Conservation (phyloP, 2,888 invertebrate genomes). For the Criorhina ranunculi region DNA sequence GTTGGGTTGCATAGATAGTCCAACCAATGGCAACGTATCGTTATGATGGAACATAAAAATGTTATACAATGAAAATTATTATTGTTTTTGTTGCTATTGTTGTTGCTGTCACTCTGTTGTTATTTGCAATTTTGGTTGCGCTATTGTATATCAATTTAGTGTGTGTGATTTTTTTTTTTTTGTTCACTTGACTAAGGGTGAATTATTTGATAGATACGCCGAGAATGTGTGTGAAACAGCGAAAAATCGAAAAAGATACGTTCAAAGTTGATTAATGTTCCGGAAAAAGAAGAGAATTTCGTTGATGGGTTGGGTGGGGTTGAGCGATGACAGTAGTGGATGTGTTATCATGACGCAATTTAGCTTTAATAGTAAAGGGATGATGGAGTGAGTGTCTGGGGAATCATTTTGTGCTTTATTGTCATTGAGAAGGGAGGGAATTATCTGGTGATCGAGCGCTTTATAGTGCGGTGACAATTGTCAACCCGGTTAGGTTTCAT, state of each 20-base stretch:
- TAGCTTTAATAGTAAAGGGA: constrained; percentile 11
- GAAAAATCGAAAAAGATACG: constrained; percentile 53
- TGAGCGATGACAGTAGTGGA: constrained; percentile 27
- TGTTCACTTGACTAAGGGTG: constrained; percentile 13
- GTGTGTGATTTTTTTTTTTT: constrained; percentile 13
- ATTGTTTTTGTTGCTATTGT: constrained; percentile 38
- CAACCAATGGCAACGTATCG: constrained; percentile 54
- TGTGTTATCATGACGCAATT: constrained; percentile 36
- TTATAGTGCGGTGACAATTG: constrained; percentile 24
- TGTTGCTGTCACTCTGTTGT: constrained; percentile 27
- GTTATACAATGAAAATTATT: constrained; percentile 63
- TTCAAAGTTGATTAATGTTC: constrained; percentile 66
- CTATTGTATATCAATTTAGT: constrained; percentile 59
- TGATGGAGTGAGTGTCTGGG: neutral
- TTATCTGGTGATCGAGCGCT: neutral
- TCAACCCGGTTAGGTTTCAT: constrained; percentile 53
- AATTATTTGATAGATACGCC: constrained; percentile 37
- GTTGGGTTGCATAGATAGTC: constrained; percentile 5
- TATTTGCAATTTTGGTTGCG: constrained; percentile 34
- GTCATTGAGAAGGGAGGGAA: constrained; percentile 9
- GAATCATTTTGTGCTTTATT: constrained; percentile 37
- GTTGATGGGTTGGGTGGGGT: neutral
- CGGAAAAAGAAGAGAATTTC: constrained; percentile 12
- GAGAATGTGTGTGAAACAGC: constrained; percentile 1
- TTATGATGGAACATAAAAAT: constrained; percentile 63